Percentiles rank a stretch among this genome's conserved stretches.
phyloP scores from a whole-genome alignment of 1,140 invertebrate genomes.

The Proales similis region DNA sequence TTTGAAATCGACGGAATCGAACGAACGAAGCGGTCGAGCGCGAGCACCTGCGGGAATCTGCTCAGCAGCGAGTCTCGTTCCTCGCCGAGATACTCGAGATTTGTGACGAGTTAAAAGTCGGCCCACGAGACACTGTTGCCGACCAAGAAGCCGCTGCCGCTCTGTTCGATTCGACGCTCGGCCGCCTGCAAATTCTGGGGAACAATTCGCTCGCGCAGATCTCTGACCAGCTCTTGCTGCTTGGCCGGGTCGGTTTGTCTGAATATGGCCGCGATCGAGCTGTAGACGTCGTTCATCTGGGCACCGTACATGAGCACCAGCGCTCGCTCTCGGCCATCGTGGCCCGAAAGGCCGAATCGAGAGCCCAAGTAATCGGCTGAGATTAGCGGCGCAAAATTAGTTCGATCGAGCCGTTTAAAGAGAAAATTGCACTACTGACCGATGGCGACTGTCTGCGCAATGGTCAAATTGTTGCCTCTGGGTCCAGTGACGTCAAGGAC shows the following conservation, averaged over 20 bases:
- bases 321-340: conserved; percentile 11
- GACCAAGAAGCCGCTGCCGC: not conserved
- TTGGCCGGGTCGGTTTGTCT: conserved; percentile 20
- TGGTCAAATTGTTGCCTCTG: not conserved
- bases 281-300: conserved; percentile 6
- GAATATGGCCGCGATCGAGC: no score
- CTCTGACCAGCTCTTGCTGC: not conserved
- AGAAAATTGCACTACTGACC: not conserved
- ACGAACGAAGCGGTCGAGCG: not conserved
- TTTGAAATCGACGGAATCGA: not conserved
- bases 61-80: not conserved
- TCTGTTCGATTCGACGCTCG: not conserved
- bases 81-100: not conserved
- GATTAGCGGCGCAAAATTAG: no score
- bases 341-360: conserved; percentile 5
- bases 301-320: conserved; percentile 15
- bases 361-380: conserved; percentile 18
- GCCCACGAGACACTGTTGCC: not conserved
- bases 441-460: conserved; percentile 12
- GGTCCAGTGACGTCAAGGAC: not conserved
- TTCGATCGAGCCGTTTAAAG: no score
- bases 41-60: not conserved
- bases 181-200: not conserved
- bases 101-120: not conserved
- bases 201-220: not conserved